These are phyloP conservation scores for Styela clava DNA, from an alignment of 23 tunicate genomes.

Conservation along the genomic window DNA sequence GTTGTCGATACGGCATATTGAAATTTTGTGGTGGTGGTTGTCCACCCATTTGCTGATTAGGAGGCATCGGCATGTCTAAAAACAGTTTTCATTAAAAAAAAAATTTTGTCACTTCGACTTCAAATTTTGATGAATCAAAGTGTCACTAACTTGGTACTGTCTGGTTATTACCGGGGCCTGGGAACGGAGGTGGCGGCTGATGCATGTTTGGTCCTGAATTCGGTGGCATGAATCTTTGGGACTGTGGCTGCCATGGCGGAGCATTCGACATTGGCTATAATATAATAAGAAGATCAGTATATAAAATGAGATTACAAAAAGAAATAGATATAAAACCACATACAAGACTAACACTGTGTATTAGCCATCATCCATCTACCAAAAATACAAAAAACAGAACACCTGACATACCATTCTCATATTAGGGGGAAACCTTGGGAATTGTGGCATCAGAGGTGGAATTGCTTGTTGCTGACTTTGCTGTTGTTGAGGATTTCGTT, in stretches of 20 bases:
- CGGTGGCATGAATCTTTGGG: constrained; percentile 22
- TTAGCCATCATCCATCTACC: too few relatives aligned
- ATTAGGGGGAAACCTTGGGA: not conserved
- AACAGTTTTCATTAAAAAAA: too few relatives aligned
- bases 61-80: constrained; percentile 9
- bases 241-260: constrained; percentile 44
- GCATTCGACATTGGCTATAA: constrained; percentile 34
- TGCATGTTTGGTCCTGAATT: constrained; percentile 11
- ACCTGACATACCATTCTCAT: not conserved
- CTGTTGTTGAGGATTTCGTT: constrained; percentile 41
- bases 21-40: constrained; percentile 4
- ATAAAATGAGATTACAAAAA: not conserved
- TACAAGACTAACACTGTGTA: too few relatives aligned
- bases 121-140: too few relatives aligned
- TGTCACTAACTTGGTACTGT: too few relatives aligned
- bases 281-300: not conserved
- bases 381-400: too few relatives aligned
- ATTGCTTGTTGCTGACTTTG: not conserved
- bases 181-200: constrained; percentile 37
- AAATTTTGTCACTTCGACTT: too few relatives aligned
- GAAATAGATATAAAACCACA: too few relatives aligned
- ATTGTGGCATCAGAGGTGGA: constrained; percentile 11
- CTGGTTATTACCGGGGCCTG: too few relatives aligned
- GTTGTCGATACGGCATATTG: constrained; percentile 24
- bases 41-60: constrained; percentile 7